Evolutionary conservation across 1,140 invertebrate species (phyloP).

Genomic region (Melipona quadrifasciata): DNA sequence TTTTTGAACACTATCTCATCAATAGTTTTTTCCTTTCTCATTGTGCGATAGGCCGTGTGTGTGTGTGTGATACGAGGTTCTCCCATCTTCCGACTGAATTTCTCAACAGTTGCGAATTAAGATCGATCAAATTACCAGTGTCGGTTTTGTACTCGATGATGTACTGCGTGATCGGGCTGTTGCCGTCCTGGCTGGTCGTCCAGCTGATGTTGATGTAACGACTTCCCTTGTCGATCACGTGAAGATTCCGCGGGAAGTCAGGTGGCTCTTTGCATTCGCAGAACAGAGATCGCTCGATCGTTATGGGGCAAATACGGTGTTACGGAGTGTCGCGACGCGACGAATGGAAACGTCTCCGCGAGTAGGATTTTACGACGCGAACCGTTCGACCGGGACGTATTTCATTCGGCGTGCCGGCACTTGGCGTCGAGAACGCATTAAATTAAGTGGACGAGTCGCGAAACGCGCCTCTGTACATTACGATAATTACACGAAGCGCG

Average conservation of each 20-base stretch:
- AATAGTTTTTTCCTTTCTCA: background rate
- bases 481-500: conserved; percentile 57
- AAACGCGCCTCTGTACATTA: conserved; percentile 52
- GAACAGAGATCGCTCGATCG: background rate
- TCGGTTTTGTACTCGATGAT: conserved; percentile 93
- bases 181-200: conserved; percentile 92
- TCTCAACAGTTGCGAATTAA: background rate
- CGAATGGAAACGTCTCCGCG: no score
- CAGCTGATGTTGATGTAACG: conserved; percentile 91
- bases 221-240: conserved; percentile 90
- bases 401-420: conserved; percentile 35
- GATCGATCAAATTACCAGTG: conserved; percentile 84
- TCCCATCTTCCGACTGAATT: background rate
- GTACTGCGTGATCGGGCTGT: conserved; percentile 93
- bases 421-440: conserved; percentile 42
- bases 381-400: conserved; percentile 44
- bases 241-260: conserved; percentile 92
- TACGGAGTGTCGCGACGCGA: no score
- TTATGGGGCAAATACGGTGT: no score
- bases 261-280: conserved; percentile 85
- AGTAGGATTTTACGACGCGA: conserved; percentile 15
- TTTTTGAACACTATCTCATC: background rate
- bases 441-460: conserved; percentile 62
- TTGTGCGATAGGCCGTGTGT: background rate
- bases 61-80: background rate